These are phyloP conservation scores for Porites divaricata DNA, from an alignment of 92 coral and sea anemone genomes.

Conservation along the genomic window DNA sequence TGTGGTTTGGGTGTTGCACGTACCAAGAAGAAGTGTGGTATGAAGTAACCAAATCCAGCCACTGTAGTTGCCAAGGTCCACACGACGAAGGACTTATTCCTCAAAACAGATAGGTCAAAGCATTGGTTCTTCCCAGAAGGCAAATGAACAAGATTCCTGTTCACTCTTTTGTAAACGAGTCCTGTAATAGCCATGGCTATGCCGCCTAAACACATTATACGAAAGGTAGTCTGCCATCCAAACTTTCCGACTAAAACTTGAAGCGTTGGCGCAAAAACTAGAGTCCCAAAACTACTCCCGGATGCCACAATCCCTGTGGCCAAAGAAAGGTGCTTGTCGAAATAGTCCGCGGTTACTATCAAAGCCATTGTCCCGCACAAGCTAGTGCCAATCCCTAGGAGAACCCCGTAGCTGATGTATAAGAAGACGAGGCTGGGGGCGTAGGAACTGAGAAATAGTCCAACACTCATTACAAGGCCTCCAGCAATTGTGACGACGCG, in stretches of 20 bases:
- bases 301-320: conserved; percentile 97
- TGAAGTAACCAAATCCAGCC: conserved; percentile 90
- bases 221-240: conserved; percentile 80
- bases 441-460: conserved; percentile 86
- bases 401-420: conserved; percentile 88
- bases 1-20: not conserved
- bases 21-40: conserved; percentile 95
- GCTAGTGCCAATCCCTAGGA: conserved; percentile 93
- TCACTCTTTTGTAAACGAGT: conserved; percentile 68
- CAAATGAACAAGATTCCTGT: conserved; percentile 25
- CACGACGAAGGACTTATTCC: conserved; percentile 83
- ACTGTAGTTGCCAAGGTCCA: conserved; percentile 88
- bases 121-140: conserved; percentile 20
- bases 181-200: conserved; percentile 78
- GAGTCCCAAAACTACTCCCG: conserved; percentile 92
- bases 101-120: conserved; percentile 77
- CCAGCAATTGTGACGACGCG: conserved; percentile 87
- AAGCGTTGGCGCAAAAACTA: conserved; percentile 82
- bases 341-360: conserved; percentile 84
- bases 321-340: conserved; percentile 86
- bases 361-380: conserved; percentile 90
- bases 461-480: conserved; percentile 84
- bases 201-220: conserved; percentile 75
- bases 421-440: conserved; percentile 73
- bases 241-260: conserved; percentile 72